These are phyloP conservation scores for Grallaria varia DNA, from an alignment of 2,113 vertebrate species.

Conservation along the genomic window DNA sequence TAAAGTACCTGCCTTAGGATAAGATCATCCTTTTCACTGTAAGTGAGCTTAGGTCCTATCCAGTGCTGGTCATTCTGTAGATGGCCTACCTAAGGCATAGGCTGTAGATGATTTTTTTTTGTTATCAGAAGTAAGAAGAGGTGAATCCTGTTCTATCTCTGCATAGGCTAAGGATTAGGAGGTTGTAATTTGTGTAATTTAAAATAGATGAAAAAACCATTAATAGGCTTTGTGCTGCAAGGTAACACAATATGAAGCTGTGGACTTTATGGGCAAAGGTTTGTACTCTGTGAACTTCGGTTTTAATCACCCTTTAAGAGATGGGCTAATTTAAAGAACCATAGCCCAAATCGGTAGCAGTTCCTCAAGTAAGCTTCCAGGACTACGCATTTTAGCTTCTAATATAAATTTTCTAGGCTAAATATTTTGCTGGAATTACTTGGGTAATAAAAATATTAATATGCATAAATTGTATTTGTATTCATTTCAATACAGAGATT, in stretches of 20 bases:
- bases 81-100: background rate
- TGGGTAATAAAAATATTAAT: constrained; percentile 23
- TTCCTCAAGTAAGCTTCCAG: background rate
- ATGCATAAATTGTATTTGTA: background rate
- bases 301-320: background rate
- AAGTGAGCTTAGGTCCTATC: background rate
- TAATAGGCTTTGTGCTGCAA: background rate
- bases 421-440: constrained; percentile 23
- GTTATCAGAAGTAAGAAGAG: background rate
- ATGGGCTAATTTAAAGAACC: background rate
- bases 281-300: background rate
- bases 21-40: background rate
- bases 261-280: background rate
- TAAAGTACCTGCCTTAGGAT: background rate
- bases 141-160: background rate
- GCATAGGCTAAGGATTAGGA: background rate
- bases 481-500: background rate
- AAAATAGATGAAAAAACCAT: background rate
- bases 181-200: background rate
- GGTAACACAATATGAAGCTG: background rate
- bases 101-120: background rate
- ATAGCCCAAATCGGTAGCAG: background rate
- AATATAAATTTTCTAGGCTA: background rate
- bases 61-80: background rate
- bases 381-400: background rate